phyloP scores from a whole-genome alignment of 2,888 invertebrate species.

The Ommatoiulus sabulosus region DNA sequence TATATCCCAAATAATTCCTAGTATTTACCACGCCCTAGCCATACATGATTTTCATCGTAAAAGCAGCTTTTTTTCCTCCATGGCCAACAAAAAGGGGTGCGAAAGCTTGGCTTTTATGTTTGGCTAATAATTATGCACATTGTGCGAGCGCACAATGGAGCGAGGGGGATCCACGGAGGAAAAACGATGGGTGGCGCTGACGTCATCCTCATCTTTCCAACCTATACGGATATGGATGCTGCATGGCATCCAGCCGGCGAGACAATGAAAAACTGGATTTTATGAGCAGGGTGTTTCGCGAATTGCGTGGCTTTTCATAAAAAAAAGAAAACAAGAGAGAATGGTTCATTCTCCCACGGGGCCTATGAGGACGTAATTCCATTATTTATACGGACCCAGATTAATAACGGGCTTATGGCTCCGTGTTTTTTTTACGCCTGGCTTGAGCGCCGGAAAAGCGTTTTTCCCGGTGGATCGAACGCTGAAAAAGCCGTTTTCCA shows the following conservation, averaged over 20 bases:
- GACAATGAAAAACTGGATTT: slow-evolving; percentile 33
- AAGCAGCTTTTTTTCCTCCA: background rate
- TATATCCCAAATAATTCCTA: background rate
- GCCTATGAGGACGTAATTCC: background rate
- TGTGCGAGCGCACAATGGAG: background rate
- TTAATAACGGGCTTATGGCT: background rate
- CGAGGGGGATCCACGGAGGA: background rate
- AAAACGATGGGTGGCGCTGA: background rate
- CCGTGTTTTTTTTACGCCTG: background rate
- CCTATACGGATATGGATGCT: background rate
- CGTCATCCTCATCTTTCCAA: slow-evolving; percentile 12
- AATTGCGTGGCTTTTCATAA: slow-evolving; percentile 22
- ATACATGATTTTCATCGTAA: background rate
- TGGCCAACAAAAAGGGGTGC: background rate
- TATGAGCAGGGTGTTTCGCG: slow-evolving; percentile 24
- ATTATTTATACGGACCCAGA: background rate
- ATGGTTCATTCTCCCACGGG: slow-evolving; percentile 24
- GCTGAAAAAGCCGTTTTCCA: too few species aligned
- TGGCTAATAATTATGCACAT: slow-evolving; percentile 25
- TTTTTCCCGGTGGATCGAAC: background rate
- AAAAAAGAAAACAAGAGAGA: too few species aligned
- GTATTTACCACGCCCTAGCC: slow-evolving; percentile 8
- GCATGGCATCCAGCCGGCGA: slow-evolving; percentile 34
- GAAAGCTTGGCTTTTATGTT: background rate
- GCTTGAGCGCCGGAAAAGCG: background rate